Evolutionary conservation across 1,140 invertebrate genomes (phyloP), one percentile per base, ranked within the genome.

Genomic region (Zaprionus davidi): DNA sequence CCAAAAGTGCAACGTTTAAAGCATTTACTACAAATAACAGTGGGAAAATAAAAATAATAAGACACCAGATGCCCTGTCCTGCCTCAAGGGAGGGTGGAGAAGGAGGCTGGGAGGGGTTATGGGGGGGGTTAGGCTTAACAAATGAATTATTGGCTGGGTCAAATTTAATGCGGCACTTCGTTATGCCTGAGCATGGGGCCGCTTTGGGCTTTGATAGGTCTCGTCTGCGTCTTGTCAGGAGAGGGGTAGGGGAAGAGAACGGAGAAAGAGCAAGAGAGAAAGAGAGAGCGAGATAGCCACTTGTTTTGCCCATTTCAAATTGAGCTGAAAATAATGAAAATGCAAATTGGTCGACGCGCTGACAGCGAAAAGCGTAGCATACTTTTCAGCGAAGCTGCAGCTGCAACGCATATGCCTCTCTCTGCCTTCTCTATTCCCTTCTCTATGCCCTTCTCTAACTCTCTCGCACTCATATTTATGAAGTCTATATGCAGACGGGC

Each of bases 311-410:
- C 72, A 82, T 87, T 86, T 85, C 57, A 80, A 87, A 87, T 87
- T 87, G 83, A 87, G 83, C 76, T 80, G 67, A 87, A 86, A 82
- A 78, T 87, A 87, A 87, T 87, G 83, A 87, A 87, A 87, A 87
- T 87, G 83, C 83, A 87, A 87, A 87, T 87, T 87, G 41, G 49
- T 56, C 38, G 46, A 51, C 46, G 83, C 72, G 46, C 60, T 34
- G 60, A 63, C 63, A 62, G 46, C 46, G 36, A 24, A 46, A 46
- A 73, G 41, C 53, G 51, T 59, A 65, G 74, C 68, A 69, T 77
- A 77, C 74, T 69, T 80, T 62, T 65, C 26, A 46, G 60, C 11
- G 41, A 60, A 76, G 56, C 68, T 82, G 81, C 81, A 84, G 73
- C 46, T 75, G 34, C 17, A 22, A 1, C 17, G 46, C 17, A 4